A percentile compares a stretch with the other conserved stretches of the same genome.
Evolutionary conservation across 2,113 vertebrate genomes (phyloP).

Genomic region (Myrmecophaga tridactyla): DNA sequence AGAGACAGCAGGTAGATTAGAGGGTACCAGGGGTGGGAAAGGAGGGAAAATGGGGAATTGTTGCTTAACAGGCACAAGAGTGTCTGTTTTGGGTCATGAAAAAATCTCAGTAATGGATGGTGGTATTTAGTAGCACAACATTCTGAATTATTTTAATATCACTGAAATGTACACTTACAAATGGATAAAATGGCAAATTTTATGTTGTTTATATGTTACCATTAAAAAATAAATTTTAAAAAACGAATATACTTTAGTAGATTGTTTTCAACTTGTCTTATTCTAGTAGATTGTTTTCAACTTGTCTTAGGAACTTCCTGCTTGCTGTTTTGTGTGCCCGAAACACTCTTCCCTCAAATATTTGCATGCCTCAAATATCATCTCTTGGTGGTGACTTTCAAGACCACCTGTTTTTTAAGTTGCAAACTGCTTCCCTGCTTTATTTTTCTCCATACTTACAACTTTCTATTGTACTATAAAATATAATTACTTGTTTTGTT

Average conservation of each 20-base stretch:
- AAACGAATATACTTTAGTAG: not conserved
- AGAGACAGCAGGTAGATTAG: too few relatives aligned
- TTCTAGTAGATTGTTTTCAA: not conserved
- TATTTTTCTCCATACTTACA: not conserved
- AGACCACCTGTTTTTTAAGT: not conserved
- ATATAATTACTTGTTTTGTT: not conserved
- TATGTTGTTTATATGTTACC: too few relatives aligned
- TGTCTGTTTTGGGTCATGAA: too few relatives aligned
- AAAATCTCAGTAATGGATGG: too few relatives aligned
- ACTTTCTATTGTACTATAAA: not conserved
- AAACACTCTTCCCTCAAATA: not conserved
- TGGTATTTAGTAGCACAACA: too few relatives aligned
- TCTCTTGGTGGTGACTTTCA: not conserved
- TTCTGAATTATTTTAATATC: too few relatives aligned
- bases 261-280: not conserved
- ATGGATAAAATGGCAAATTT: too few relatives aligned
- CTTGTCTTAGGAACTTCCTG: not conserved
- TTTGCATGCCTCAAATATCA: not conserved
- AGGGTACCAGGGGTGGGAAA: too few relatives aligned
- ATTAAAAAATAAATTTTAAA: too few relatives aligned
- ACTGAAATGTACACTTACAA: too few relatives aligned
- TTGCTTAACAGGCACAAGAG: too few relatives aligned
- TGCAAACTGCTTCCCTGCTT: not conserved
- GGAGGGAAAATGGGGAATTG: too few relatives aligned
- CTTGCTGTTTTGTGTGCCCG: not conserved